These are phyloP conservation scores for Phaonia tiefii DNA, from an alignment of 2,888 invertebrate species.

Conservation along the genomic window DNA sequence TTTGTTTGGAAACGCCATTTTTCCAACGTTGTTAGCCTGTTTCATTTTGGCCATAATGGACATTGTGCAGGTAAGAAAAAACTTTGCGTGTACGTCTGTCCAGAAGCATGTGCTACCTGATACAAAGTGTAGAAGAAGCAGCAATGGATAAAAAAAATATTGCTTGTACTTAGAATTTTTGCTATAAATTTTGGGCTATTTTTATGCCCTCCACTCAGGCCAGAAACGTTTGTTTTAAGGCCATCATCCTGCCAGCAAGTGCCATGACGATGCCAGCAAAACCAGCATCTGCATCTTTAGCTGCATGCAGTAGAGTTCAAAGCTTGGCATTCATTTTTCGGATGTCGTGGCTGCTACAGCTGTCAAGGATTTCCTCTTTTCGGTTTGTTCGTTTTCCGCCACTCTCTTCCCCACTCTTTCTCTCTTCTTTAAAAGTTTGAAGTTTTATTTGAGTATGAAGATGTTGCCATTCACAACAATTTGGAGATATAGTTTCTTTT, in stretches of 20 bases:
- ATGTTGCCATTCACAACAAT: not conserved
- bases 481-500: no score
- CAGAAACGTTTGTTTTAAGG: constrained; percentile 1
- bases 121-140: not conserved
- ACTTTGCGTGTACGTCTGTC: no score
- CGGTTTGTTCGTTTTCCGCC: not conserved
- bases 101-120: constrained; percentile 45
- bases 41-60: constrained; percentile 21
- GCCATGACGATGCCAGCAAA: not conserved
- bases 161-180: not conserved
- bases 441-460: not conserved
- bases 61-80: constrained; percentile 57
- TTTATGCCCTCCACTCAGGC: not conserved
- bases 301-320: no score
- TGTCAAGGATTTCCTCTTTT: constrained; percentile 1
- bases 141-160: not conserved
- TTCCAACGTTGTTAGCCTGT: not conserved
- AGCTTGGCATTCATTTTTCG: not conserved
- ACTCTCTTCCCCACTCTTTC: no score
- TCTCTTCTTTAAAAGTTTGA: no score
- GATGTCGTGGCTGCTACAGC: not conserved
- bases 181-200: not conserved
- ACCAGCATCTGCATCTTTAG: constrained; percentile 1
- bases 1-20: not conserved
- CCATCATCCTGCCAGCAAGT: constrained; percentile 12